phyloP scores from a whole-genome alignment of 2,888 invertebrate species.

The Melanostoma scalare region DNA sequence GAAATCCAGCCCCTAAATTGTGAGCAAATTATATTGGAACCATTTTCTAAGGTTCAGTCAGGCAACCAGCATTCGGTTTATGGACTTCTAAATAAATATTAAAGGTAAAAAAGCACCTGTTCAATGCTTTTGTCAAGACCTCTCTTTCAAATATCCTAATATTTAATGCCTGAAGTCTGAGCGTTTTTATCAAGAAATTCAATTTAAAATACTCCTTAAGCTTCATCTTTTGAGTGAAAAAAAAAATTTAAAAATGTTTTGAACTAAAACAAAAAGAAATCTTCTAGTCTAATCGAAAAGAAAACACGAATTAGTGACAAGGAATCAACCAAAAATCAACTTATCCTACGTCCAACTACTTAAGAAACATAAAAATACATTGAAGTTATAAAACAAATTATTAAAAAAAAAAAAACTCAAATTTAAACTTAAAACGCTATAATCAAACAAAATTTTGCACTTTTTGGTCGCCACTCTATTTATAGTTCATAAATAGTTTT shows the following conservation, averaged over 20 bases:
- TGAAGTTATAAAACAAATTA: slow-evolving; percentile 31
- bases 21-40: too few relatives aligned
- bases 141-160: too few relatives aligned
- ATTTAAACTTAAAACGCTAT: slow-evolving; percentile 18
- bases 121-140: too few relatives aligned
- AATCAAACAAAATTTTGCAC: slow-evolving; percentile 61
- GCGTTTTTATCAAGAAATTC: slow-evolving; percentile 11
- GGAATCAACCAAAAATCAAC: slow-evolving; percentile 21
- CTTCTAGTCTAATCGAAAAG: slow-evolving; percentile 8
- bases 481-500: slow-evolving; percentile 43
- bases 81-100: too few relatives aligned
- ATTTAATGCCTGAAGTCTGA: too few relatives aligned
- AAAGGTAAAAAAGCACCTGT: too few relatives aligned
- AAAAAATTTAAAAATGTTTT: background rate
- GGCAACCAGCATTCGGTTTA: too few relatives aligned
- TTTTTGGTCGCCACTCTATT: slow-evolving; percentile 68
- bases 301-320: slow-evolving; percentile 48
- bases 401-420: slow-evolving; percentile 9
- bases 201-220: background rate
- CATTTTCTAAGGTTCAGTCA: too few relatives aligned
- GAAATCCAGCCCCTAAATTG: too few relatives aligned
- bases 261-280: slow-evolving; percentile 8
- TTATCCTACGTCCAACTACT: slow-evolving; percentile 49
- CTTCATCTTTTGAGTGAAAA: background rate
- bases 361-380: slow-evolving; percentile 7